Base-by-base conservation (phyloP, 2,888 invertebrate genomes). In the Tholera decimalis region DNA sequence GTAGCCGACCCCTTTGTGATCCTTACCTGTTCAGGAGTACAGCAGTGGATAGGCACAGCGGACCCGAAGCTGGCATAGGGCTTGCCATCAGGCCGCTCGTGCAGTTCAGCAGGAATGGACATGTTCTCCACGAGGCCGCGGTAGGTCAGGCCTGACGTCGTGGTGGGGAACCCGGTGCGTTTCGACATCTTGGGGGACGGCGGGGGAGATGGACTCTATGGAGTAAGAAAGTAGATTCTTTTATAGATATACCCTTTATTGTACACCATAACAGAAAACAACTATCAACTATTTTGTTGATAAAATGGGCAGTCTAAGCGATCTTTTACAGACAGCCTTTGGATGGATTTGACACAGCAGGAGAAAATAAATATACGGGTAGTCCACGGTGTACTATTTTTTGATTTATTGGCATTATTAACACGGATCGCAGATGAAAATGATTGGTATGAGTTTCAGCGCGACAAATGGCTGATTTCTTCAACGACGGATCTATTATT, bases 41-140 rank as follows among this genome's bases (percentile, higher is more conserved):
- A 92, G 82, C 90, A 88, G 72, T 95, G 95, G 64, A 95, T 92
- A n/a, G 95, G 93, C 75, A 91, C 76, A 0, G 87, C 86, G 15
- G 83, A 75, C 11, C 89, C 93, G 77, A 87, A 88, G 75, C 82
- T 90, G 64, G 95, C 94, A 74, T 82, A 94, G 62, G 47, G 85
- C 63, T 73, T 84, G 63, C 92, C 93, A 20, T 88, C 89, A 1
- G 15, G 1, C 0, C 86, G 57, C 84, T 90, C 88, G 73, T 92
- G 92, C 61, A 94, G 54, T 54, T 92, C 90, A 0, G 88, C 95
- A 0, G 94, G 93, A 51, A 95, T 92, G 63, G 86, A 43, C 69
- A 93, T 70, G 18, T 75, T 76, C 86, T 94, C 94, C 85, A 95
- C 91, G 80, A 94, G 78, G 0, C 95, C 95, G 73, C 88, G 90